Evolutionary conservation across 2,113 vertebrate genomes (phyloP).

Genomic region (Carollia perspicillata): DNA sequence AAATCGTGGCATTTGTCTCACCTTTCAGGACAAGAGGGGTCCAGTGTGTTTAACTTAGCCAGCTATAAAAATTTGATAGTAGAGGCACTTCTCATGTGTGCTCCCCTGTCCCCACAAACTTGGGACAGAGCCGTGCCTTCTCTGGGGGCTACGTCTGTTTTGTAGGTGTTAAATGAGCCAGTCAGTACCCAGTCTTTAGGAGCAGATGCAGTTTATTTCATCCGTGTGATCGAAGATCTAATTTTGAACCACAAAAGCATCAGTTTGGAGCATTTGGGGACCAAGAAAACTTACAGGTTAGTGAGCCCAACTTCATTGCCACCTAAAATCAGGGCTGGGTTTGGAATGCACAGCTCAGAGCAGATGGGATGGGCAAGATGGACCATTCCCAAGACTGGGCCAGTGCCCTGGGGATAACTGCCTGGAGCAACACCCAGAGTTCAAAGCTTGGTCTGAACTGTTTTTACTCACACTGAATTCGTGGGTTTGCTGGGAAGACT

Average conservation of each 20-base stretch:
- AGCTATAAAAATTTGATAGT: not conserved
- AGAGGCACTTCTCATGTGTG: not conserved
- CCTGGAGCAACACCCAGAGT: not conserved
- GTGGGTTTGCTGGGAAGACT: not conserved
- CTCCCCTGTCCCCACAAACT: not conserved
- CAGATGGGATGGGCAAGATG: not conserved
- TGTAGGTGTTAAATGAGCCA: not conserved
- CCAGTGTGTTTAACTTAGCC: accelerated
- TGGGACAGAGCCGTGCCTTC: not conserved
- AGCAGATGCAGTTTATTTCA: not conserved
- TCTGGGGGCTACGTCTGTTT: not conserved
- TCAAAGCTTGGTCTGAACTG: not conserved
- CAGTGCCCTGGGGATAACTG: not conserved
- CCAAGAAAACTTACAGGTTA: not conserved
- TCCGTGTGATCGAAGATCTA: not conserved
- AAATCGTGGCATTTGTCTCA: accelerated
- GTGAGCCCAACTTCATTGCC: not conserved
- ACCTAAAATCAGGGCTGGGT: not conserved
- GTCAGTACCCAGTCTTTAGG: not conserved
- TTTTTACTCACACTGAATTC: not conserved
- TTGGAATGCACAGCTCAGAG: not conserved
- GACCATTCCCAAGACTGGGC: not conserved
- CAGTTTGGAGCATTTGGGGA: not conserved
- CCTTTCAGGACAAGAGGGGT: not conserved
- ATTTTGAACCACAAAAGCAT: not conserved